phyloP scores from a whole-genome alignment of 2,113 vertebrate species.

The Sinocyclocheilus anophthalmus region DNA sequence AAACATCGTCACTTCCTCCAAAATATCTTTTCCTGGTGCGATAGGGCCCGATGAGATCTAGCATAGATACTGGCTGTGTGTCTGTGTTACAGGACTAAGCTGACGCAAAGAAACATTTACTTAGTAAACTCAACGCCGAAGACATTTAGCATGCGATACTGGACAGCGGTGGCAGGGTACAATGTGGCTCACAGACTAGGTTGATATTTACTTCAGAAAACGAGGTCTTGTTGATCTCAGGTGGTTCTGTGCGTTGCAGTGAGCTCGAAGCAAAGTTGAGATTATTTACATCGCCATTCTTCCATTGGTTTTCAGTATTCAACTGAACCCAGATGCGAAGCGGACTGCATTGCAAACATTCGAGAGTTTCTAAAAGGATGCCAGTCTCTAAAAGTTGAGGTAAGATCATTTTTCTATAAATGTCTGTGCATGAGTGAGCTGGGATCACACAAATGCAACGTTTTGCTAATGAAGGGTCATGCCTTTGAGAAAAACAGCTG shows the following conservation, averaged over 20 bases:
- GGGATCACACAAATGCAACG: background rate
- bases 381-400: conserved; percentile 86
- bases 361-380: conserved; percentile 92
- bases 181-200: conserved; percentile 1
- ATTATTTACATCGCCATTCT: conserved; percentile 45
- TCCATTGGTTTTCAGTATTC: conserved; percentile 79
- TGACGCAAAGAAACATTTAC: conserved; percentile 50
- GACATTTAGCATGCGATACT: background rate
- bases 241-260: background rate
- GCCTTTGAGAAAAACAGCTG: background rate
- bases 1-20: conserved; percentile 75
- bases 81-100: conserved; percentile 58
- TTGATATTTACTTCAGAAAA: background rate
- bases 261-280: background rate
- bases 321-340: conserved; percentile 87
- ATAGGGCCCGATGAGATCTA: conserved; percentile 43
- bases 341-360: conserved; percentile 86
- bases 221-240: conserved; percentile 4
- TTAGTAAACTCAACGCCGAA: conserved; percentile 42
- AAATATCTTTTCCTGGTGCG: conserved; percentile 59
- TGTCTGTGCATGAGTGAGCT: background rate
- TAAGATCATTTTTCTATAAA: conserved; percentile 68
- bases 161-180: background rate
- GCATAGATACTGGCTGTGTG: conserved; percentile 48
- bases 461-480: background rate